Evolutionary conservation across 1,140 invertebrate species (phyloP).

Genomic region (Maconellicoccus hirsutus): DNA sequence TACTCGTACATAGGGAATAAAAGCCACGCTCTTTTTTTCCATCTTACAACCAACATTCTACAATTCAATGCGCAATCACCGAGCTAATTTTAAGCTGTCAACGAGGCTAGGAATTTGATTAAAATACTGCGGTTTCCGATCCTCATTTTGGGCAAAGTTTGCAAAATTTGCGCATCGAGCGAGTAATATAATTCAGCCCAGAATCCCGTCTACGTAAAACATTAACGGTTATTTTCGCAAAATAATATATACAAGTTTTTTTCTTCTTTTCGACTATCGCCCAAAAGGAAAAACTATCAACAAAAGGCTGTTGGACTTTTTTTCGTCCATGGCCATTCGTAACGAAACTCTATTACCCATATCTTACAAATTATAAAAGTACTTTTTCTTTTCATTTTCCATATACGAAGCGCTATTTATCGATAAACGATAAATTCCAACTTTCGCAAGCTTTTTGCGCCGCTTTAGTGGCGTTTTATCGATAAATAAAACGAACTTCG

Average conservation of each 20-base stretch:
- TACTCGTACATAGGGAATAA: too few species aligned
- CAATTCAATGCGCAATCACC: not conserved
- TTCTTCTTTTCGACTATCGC: too few species aligned
- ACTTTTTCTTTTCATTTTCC: slow-evolving; percentile 11
- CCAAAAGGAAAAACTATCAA: not conserved
- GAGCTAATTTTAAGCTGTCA: slow-evolving; percentile 3
- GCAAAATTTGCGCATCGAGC: not conserved
- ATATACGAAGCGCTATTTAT: not conserved
- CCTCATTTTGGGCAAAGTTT: not conserved
- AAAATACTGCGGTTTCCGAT: not conserved
- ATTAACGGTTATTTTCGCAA: too few species aligned
- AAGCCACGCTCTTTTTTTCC: too few species aligned
- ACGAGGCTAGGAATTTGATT: not conserved
- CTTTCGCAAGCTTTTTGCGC: not conserved
- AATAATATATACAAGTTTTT: too few species aligned
- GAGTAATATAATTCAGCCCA: too few species aligned
- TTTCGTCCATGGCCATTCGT: not conserved
- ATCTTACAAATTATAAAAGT: slow-evolving; percentile 22
- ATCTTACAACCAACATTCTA: too few species aligned
- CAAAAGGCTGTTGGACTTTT: slow-evolving; percentile 18
- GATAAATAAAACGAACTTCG: slow-evolving; percentile 10
- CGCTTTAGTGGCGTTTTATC: not conserved
- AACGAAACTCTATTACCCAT: slow-evolving; percentile 11
- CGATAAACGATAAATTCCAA: slow-evolving; percentile 18
- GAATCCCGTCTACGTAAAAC: too few species aligned